phyloP scores from a whole-genome alignment of 1,140 invertebrate genomes.

The Chionoecetes opilio region DNA sequence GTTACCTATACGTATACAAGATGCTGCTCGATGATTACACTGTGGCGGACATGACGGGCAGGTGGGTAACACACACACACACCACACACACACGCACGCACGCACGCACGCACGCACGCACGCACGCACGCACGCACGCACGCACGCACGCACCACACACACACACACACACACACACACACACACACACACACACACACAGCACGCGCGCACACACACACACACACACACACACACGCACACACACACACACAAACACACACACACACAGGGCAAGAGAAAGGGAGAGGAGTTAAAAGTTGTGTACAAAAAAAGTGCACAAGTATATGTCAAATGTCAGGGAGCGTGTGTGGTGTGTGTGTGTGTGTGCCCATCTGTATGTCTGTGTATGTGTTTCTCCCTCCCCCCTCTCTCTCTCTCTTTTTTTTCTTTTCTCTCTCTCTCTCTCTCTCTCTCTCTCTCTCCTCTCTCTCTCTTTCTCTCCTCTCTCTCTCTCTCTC shows the following conservation, averaged over 20 bases:
- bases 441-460: too few species aligned
- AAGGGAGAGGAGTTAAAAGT: constrained; percentile 12
- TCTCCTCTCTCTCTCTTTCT: background rate
- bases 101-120: background rate
- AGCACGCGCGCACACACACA: constrained; percentile 2
- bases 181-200: background rate
- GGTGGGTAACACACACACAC: too few species aligned
- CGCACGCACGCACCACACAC: background rate
- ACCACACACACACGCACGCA: too few species aligned
- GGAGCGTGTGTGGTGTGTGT: background rate
- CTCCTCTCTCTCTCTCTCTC: background rate
- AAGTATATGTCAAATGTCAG: constrained; percentile 6
- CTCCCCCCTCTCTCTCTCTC: too few species aligned
- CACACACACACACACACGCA: background rate
- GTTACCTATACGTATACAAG: background rate
- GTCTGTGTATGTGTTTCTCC: too few species aligned
- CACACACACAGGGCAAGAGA: background rate
- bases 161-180: constrained; percentile 17
- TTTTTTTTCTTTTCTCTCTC: too few species aligned
- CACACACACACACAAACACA: background rate
- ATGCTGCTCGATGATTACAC: background rate
- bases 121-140: background rate
- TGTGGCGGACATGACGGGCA: background rate
- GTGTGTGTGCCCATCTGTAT: too few species aligned
- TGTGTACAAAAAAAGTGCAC: background rate